Evolutionary conservation across 2,888 invertebrate genomes (phyloP).

Genomic region (Coremacera marginata): DNA sequence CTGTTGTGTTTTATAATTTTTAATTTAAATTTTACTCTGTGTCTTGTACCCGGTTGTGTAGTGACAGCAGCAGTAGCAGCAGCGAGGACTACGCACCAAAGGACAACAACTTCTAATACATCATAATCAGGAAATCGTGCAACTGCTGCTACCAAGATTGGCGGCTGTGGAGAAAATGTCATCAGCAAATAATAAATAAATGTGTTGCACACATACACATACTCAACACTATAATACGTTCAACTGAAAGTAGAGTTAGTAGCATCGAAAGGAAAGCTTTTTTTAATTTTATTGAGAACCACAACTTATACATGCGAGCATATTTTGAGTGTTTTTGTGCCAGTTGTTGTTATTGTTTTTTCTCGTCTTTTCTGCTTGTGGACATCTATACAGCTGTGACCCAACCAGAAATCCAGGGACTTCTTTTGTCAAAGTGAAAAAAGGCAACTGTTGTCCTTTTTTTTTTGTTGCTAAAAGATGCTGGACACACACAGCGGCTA

Average conservation of each 20-base stretch:
- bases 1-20: no score
- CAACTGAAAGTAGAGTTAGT: not conserved
- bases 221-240: not conserved
- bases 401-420: slow-evolving; percentile 10
- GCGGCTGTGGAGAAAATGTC: slow-evolving; percentile 30
- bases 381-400: slow-evolving; percentile 23
- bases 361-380: not conserved
- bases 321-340: slow-evolving; percentile 51
- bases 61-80: not conserved
- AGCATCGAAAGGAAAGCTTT: slow-evolving; percentile 14
- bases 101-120: slow-evolving; percentile 29
- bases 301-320: slow-evolving; percentile 63
- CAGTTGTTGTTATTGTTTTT: slow-evolving; percentile 1
- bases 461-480: not conserved
- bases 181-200: slow-evolving; percentile 45
- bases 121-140: slow-evolving; percentile 30
- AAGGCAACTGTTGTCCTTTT: slow-evolving; percentile 34
- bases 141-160: slow-evolving; percentile 12
- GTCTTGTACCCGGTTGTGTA: not conserved
- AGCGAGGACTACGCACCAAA: not conserved
- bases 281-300: slow-evolving; percentile 59
- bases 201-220: slow-evolving; percentile 17
- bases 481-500: not conserved
- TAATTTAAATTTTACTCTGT: no score
- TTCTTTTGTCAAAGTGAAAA: slow-evolving; percentile 25